Percentiles rank a stretch among this genome's conserved stretches.
phyloP scores from a whole-genome alignment of 2,113 vertebrate species.

The Falcunculus frontatus region DNA sequence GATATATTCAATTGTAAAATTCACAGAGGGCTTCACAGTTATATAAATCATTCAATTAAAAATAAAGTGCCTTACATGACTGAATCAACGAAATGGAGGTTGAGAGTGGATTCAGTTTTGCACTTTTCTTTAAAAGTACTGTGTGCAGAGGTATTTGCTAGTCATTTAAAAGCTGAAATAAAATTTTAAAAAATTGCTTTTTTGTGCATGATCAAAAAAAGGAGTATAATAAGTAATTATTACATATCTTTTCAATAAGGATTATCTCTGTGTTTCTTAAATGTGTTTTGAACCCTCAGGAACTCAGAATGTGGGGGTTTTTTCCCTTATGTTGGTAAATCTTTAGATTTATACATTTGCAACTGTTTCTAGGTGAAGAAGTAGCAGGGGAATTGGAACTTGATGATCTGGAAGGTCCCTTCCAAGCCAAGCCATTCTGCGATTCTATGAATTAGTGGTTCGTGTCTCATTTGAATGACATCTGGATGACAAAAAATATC shows the following conservation, averaged over 20 bases:
- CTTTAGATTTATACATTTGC: background rate
- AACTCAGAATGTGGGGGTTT: background rate
- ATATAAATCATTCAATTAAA: slow-evolving; percentile 41
- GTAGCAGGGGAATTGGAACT: background rate
- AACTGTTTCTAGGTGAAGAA: background rate
- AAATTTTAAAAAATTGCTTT: background rate
- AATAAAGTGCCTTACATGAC: background rate
- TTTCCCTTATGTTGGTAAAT: background rate
- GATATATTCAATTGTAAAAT: slow-evolving; percentile 22
- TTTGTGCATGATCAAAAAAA: background rate
- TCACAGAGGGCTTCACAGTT: background rate
- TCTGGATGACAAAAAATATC: background rate
- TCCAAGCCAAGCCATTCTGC: background rate
- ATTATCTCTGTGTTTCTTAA: background rate
- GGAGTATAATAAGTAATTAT: background rate
- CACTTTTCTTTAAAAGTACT: background rate
- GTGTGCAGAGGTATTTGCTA: background rate
- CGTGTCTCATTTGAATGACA: rapidly evolving
- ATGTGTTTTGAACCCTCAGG: background rate
- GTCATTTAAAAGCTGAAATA: background rate
- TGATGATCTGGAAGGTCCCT: background rate
- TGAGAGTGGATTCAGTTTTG: background rate
- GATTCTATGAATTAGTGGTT: background rate
- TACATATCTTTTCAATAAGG: background rate
- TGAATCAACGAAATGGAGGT: background rate